Percentiles rank a stretch among this genome's conserved stretches.
Conservation (phyloP, 2,797 vertebrate genomes). For the Mycteria americana region DNA sequence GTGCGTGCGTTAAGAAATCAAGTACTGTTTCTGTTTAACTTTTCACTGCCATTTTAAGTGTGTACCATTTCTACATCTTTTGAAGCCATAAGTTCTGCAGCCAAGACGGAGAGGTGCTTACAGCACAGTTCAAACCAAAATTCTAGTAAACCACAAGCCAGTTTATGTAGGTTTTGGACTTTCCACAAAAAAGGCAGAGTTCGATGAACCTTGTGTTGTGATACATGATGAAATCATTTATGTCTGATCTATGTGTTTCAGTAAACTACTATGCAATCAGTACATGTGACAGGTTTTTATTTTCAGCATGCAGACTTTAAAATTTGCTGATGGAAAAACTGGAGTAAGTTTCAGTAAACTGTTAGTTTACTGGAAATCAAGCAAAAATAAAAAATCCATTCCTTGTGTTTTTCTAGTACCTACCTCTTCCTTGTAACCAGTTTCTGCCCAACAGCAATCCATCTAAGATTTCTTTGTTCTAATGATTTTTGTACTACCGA, state of each 20-base stretch:
- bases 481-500: background rate
- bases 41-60: background rate
- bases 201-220: rapidly evolving
- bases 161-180: background rate
- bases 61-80: background rate
- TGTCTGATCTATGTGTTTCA: background rate
- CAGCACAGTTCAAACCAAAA: background rate
- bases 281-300: background rate
- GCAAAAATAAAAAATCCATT: background rate
- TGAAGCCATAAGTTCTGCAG: background rate
- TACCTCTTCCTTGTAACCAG: background rate
- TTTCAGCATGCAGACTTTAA: background rate
- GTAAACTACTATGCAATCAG: background rate
- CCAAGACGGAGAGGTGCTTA: background rate
- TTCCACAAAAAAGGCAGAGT: background rate
- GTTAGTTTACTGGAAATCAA: background rate
- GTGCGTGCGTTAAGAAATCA: background rate
- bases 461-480: background rate
- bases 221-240: rapidly evolving
- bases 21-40: background rate
- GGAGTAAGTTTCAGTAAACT: background rate
- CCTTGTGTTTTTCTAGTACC: background rate
- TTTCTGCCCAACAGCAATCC: background rate
- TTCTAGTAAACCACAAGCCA: background rate
- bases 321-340: background rate